Evolutionary conservation across 2,888 invertebrate genomes (phyloP), one percentile per base, ranked within the genome.

Genomic region (Hypsopygia costalis): DNA sequence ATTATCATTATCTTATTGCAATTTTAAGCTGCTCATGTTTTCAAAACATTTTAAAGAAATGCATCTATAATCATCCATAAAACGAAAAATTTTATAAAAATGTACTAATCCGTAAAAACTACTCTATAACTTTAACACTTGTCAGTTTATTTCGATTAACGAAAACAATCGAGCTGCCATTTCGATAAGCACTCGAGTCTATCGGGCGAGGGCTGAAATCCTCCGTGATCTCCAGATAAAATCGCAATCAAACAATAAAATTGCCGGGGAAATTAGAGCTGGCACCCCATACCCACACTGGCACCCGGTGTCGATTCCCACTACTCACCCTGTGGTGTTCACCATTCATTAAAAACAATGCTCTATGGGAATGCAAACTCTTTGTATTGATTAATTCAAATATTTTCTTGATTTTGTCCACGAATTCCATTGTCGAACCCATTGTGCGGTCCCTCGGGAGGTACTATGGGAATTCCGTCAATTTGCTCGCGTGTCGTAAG

Each of bases 331-430:
- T 61, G 75, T 54, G 36, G 80, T 40, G 66, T 50, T 62, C 55
- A 55, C 66, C 60, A 65, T 76, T 74, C 70, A 74, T 51, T 64
- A 81, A 81, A 86, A 86, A 85, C 83, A 85, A 82, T 73, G 58
- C 66, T 54, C 67, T 82, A 86, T 83, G 78, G 81, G 85, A 83
- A 87, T 85, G 78, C 72, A 68, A 77, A 76, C 68, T 62, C 51
- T 47, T 82, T 85, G 79, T 88, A 87, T 88, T 88, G 87, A 88
- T 87, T 86, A 82, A 87, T 65, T 80, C 81, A 81, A 78, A 76
- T 74, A 82, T 65, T 72, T 68, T 45, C 64, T 67, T 58, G 74
- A 79, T 74, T 80, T 69, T 67, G 72, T 72, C 70, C 71, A 49
- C 56, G 58, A 47, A 16, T 9, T 9, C 6, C 21, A 12, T 38